phyloP scores from a whole-genome alignment of 2,888 invertebrate species.

The Archips xylosteana region DNA sequence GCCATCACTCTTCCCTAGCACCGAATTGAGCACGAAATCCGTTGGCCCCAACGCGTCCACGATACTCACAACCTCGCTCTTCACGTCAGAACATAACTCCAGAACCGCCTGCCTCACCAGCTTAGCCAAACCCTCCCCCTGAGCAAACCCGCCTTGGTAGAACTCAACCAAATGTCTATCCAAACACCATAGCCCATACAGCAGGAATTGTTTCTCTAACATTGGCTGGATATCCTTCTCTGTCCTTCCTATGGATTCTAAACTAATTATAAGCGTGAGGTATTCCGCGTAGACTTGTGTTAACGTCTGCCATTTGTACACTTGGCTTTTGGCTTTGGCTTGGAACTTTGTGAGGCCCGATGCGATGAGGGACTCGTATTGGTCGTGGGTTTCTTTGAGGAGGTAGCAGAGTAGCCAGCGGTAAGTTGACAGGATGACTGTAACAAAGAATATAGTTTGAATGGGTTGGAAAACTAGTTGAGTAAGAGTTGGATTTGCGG shows the following conservation, averaged over 20 bases:
- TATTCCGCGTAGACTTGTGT: constrained; percentile 92
- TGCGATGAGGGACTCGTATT: constrained; percentile 83
- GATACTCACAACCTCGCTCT: constrained; percentile 90
- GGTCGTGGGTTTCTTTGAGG: constrained; percentile 88
- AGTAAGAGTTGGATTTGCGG: too few relatives aligned
- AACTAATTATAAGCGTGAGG: constrained; percentile 83
- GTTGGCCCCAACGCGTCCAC: constrained; percentile 95
- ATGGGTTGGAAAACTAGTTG: neutral
- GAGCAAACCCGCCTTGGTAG: constrained; percentile 88
- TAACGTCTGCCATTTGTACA: constrained; percentile 91
- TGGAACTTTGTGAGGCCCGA: constrained; percentile 89
- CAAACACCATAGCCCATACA: constrained; percentile 79
- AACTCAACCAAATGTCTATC: constrained; percentile 90
- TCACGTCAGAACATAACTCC: constrained; percentile 88
- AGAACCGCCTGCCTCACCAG: constrained; percentile 89
- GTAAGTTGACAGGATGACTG: constrained; percentile 90
- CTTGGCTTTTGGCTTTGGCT: constrained; percentile 93
- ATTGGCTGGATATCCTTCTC: constrained; percentile 73
- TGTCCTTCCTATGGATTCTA: constrained; percentile 73
- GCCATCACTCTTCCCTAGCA: constrained; percentile 94
- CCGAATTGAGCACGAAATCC: constrained; percentile 95
- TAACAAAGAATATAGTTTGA: constrained; percentile 48
- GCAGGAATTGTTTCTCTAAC: constrained; percentile 74
- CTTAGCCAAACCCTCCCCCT: constrained; percentile 83
- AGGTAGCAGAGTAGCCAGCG: constrained; percentile 95